Evolutionary conservation across 2,888 invertebrate species (phyloP), one percentile per base, ranked within the genome.

Genomic region (Balanococcus diminutus): DNA sequence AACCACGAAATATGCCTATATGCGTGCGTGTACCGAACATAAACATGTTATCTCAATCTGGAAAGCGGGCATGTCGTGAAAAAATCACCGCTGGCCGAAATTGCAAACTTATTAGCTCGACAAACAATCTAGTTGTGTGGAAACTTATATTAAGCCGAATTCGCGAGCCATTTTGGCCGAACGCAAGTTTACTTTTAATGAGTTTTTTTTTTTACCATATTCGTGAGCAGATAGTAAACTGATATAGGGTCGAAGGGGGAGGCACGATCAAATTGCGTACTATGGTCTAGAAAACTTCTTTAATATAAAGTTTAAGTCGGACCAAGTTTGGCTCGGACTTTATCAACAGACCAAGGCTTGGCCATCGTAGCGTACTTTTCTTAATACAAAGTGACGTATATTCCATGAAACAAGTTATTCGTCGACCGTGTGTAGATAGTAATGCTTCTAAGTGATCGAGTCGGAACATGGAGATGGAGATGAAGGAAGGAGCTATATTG

Each of bases 321-420:
- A 36, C 75, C 75, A 79, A 79, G 75, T 79, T 79, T 79, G 67
- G 67, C 67, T 16, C 19, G 75, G 75, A 79, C 75, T 36, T 79
- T 79, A 79, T 79, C 36, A 79, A 36, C 67, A 28, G 75, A 79
- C 31, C 36, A 79, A 31, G 32, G 36, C 28, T 79, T 36, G 75
- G 6, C 32, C 75, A 19, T 19, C 19, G 36, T 79, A 79, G 28
- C 28, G 67, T 79, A 79, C 75, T 79, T 79, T 67, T 79, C 31
- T 79, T 79, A 79, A 79, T 79, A 79, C 28, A 79, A 79, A 79
- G 75, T 79, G 75, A 79, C 75, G 75, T 32, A 79, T 75, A 32
- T 75, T 75, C 75, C 19, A 36, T 36, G 75, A 28, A 79, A 79
- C 75, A 79, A 32, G 75, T 79, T 36, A 79, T 79, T 79, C 36